These are phyloP conservation scores for Carpatolechia fugitivella DNA, from an alignment of 2,888 invertebrate genomes.

Conservation along the genomic window DNA sequence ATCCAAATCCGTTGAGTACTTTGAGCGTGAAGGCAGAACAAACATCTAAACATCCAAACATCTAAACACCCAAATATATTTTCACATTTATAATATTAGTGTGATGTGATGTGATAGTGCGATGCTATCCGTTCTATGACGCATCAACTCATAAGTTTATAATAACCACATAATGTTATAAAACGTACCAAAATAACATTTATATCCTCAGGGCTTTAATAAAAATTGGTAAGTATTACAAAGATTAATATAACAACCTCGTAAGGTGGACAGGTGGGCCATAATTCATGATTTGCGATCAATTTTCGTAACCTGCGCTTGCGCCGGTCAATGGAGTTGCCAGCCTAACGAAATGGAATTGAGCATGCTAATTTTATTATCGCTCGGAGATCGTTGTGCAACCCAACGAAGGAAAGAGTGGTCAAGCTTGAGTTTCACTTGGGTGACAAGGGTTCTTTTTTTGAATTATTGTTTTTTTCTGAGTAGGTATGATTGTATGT, in stretches of 20 bases:
- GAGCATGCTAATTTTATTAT: constrained; percentile 8
- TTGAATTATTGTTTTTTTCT: too few species aligned
- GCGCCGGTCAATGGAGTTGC: constrained; percentile 8
- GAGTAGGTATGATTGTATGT: too few species aligned
- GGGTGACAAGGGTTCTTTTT: not conserved
- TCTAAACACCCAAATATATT: too few species aligned
- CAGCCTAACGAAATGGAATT: not conserved
- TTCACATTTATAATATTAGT: too few species aligned
- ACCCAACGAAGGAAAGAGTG: not conserved
- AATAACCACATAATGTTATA: too few species aligned
- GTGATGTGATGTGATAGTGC: too few species aligned
- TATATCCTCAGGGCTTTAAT: not conserved
- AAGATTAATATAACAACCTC: not conserved
- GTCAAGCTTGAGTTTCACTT: not conserved
- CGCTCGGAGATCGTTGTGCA: not conserved
- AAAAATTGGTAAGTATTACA: not conserved
- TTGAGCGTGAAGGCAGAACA: too few species aligned
- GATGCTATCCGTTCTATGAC: too few species aligned
- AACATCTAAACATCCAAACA: too few species aligned
- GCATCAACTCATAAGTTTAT: too few species aligned
- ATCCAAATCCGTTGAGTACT: too few species aligned
- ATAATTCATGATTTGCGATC: not conserved
- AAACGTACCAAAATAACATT: too few species aligned
- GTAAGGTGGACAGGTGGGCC: not conserved
- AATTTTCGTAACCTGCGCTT: not conserved